Conservation (phyloP, 1,140 invertebrate genomes). For the Antheraea mylitta region DNA sequence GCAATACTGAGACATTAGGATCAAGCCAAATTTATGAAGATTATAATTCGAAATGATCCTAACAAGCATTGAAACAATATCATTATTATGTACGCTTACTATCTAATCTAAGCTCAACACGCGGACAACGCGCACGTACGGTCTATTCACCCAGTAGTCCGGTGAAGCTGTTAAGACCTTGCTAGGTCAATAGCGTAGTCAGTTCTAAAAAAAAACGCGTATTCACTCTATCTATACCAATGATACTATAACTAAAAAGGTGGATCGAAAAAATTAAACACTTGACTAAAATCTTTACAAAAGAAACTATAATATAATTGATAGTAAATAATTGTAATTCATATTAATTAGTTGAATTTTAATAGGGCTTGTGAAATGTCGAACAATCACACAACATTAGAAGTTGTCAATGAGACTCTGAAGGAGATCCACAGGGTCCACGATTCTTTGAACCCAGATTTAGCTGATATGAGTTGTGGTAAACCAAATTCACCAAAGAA, state of each 20-base stretch:
- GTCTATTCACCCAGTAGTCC: too few species aligned
- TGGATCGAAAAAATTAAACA: background rate
- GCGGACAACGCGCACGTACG: background rate
- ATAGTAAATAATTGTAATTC: background rate
- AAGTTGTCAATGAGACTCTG: slow-evolving; percentile 27
- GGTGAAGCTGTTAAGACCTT: too few species aligned
- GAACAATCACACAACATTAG: slow-evolving; percentile 26
- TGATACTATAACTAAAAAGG: too few species aligned
- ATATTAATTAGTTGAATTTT: background rate
- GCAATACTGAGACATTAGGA: too few species aligned
- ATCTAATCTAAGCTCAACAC: background rate
- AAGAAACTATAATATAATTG: background rate
- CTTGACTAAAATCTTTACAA: background rate
- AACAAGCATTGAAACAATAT: too few species aligned
- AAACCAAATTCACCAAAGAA: slow-evolving; percentile 34
- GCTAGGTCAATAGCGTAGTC: too few species aligned
- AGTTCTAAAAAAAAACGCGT: too few species aligned
- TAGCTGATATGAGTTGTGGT: slow-evolving; percentile 59
- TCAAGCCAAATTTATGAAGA: too few species aligned
- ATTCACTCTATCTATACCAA: too few species aligned
- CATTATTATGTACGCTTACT: too few species aligned
- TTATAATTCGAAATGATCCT: too few species aligned
- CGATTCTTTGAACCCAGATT: slow-evolving; percentile 37
- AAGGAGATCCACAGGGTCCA: slow-evolving; percentile 24
- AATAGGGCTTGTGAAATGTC: slow-evolving; percentile 17